These are phyloP conservation scores for Stenolophus ochropezus DNA, from an alignment of 2,888 invertebrate genomes.

Conservation along the genomic window DNA sequence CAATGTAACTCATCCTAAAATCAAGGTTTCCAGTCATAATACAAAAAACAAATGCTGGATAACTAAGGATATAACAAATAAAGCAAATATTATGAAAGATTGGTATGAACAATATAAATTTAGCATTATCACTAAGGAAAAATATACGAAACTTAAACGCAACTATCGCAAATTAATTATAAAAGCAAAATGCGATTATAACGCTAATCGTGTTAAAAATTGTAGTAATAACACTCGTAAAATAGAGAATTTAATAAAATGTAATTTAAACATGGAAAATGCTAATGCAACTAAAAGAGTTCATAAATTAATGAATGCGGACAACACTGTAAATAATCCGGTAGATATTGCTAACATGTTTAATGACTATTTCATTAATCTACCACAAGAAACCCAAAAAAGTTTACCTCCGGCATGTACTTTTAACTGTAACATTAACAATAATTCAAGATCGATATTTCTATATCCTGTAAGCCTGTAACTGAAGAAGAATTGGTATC, in stretches of 20 bases:
- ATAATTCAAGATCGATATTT: not conserved
- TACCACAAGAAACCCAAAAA: not conserved
- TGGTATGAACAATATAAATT: not conserved
- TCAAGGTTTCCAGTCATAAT: not conserved
- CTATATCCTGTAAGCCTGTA: not conserved
- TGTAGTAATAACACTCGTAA: not conserved
- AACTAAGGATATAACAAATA: not conserved
- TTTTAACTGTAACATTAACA: not conserved
- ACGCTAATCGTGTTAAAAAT: not conserved
- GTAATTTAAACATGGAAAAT: not conserved
- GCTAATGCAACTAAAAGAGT: not conserved
- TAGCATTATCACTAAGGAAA: not conserved
- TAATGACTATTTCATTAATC: too few species aligned
- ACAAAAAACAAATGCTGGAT: not conserved
- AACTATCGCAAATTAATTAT: not conserved
- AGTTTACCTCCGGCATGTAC: not conserved
- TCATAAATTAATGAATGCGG: not conserved
- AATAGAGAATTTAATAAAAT: not conserved
- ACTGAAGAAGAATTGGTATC: not conserved
- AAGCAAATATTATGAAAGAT: not conserved
- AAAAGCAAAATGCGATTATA: not conserved
- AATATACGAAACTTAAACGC: not conserved
- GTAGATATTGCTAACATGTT: too few species aligned
- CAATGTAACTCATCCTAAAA: not conserved
- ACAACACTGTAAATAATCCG: not conserved